Conservation (phyloP, 2,113 vertebrate genomes). For the Lophotis ruficrista region DNA sequence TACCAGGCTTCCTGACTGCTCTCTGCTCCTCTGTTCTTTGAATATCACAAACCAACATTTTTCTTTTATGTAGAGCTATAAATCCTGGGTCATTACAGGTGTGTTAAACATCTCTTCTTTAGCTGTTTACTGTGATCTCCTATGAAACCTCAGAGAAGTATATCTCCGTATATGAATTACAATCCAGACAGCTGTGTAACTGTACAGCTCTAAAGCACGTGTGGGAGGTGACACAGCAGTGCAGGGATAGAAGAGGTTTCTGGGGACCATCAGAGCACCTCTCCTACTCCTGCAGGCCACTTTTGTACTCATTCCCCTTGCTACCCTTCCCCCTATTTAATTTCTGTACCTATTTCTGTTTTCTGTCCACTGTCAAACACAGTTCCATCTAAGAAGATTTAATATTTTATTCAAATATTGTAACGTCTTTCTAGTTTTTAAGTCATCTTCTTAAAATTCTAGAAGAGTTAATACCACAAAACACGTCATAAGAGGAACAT, state of each 20-base stretch:
- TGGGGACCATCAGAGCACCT: fast-evolving
- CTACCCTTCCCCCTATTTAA: not conserved
- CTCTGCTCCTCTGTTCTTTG: not conserved
- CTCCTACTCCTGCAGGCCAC: not conserved
- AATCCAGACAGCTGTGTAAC: not conserved
- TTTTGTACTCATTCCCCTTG: not conserved
- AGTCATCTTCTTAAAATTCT: not conserved
- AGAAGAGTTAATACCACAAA: not conserved
- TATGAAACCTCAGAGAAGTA: not conserved
- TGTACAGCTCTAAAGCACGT: not conserved
- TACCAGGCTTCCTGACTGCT: not conserved
- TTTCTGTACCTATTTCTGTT: not conserved
- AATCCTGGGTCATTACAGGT: not conserved
- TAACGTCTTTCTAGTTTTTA: not conserved
- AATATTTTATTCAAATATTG: not conserved
- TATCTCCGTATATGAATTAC: not conserved
- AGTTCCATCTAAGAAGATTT: not conserved
- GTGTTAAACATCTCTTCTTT: not conserved
- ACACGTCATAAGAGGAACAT: not conserved
- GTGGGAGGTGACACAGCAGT: not conserved
- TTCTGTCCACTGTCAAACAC: not conserved
- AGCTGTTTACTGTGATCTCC: not conserved
- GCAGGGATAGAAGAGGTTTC: not conserved
- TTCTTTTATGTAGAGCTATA: not conserved
- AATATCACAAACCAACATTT: not conserved